phyloP scores from a whole-genome alignment of 2,888 invertebrate species.

The Odontothrips loti region DNA sequence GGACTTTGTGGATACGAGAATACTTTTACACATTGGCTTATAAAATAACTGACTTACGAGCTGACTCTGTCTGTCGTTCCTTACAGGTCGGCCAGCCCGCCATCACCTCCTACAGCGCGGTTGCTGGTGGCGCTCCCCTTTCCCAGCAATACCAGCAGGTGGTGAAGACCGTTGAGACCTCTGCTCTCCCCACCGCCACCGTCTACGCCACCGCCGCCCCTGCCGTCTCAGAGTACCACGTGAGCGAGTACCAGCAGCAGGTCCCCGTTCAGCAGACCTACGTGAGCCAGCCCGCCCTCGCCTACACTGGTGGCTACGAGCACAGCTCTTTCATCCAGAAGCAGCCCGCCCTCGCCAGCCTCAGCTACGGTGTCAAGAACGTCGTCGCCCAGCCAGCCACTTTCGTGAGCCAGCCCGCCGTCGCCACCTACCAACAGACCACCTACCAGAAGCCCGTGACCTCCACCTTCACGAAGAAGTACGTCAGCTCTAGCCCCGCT shows the following conservation, averaged over 20 bases:
- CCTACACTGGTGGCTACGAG: constrained; percentile 6
- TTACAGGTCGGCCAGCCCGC: background rate
- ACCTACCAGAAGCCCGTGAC: background rate
- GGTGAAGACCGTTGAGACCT: background rate
- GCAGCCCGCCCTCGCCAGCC: background rate
- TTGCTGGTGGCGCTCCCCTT: no score
- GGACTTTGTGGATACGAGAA: no score
- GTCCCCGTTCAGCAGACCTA: background rate
- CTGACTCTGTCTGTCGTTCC: no score
- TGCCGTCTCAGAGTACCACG: background rate
- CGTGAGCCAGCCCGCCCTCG: background rate
- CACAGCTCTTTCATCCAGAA: constrained; percentile 3
- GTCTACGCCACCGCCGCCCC: background rate
- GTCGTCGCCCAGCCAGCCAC: background rate
- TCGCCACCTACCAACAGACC: background rate
- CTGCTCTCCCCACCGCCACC: background rate
- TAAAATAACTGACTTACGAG: no score
- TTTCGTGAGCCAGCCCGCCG: background rate
- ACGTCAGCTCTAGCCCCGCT: background rate
- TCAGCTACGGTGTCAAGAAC: background rate
- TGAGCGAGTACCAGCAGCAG: background rate
- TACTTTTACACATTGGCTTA: no score
- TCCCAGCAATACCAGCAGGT: background rate
- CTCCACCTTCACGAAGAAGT: background rate
- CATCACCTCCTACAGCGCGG: background rate